Evolutionary conservation across 2,113 vertebrate genomes (phyloP).

Genomic region (Rhinolophus sinicus): DNA sequence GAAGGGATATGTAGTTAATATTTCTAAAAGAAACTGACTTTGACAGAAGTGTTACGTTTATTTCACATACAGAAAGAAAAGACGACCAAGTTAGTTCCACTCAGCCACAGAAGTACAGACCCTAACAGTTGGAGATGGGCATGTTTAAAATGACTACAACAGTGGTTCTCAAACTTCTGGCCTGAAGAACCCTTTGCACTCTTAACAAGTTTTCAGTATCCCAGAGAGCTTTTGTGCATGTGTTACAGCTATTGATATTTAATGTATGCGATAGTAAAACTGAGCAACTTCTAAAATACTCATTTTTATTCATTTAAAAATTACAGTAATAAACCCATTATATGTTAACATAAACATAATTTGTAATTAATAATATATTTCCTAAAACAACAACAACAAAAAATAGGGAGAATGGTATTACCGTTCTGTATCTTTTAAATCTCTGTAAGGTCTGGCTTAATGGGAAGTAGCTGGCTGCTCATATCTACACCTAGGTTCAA

Average conservation of each 20-base stretch:
- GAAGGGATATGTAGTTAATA: background rate
- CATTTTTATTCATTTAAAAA: background rate
- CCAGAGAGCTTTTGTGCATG: background rate
- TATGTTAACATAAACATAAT: background rate
- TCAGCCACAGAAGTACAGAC: background rate
- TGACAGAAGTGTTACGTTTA: background rate
- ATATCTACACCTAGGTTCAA: rapidly evolving
- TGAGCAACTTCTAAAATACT: background rate
- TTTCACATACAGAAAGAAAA: background rate
- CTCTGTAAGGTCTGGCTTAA: background rate
- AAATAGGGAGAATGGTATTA: rapidly evolving
- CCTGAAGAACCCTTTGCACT: background rate
- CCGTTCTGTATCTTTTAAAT: background rate
- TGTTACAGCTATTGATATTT: background rate
- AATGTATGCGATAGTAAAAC: background rate
- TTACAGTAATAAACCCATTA: background rate
- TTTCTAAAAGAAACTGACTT: background rate
- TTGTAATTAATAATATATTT: background rate
- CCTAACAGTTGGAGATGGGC: background rate
- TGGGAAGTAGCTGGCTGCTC: rapidly evolving
- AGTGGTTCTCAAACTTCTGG: background rate
- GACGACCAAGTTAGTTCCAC: background rate
- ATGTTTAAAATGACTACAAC: rapidly evolving
- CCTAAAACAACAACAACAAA: background rate
- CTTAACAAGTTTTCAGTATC: background rate